Evolutionary conservation across 2,113 vertebrate species (phyloP), one percentile per base, ranked within the genome.

Genomic region (Daubentonia madagascariensis): DNA sequence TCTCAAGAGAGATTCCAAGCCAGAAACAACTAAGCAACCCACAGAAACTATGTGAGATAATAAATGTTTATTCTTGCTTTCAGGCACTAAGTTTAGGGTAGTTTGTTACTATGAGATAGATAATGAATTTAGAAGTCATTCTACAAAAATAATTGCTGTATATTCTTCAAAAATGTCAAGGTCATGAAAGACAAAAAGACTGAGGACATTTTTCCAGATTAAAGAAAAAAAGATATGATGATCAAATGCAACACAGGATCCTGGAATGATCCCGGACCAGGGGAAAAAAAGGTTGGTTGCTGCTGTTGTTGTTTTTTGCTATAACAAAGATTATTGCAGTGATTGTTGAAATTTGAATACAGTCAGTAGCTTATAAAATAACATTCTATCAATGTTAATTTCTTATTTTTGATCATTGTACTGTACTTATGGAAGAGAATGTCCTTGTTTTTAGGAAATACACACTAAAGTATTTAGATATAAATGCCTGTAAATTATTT

Each of bases 371-470:
- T 91, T 85, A 86, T 54, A 54, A 88, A 61, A 61, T 52, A 97
- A 35, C 48, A 43, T 12, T n/a, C 22, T 48, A 30, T 20, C 14
- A 37, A 50, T 8, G 43, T 85, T 70, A 80, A 87, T 63, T 75
- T 97, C 59, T 67, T 85, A 45, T 87, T 92, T 75, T 94, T 59
- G 13, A 48, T 85, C 85, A 83, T 22, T 83, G 12, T 16, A 63
- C 10, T 76, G 6, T 43, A 76, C 50, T 85, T 85, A 75, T 65
- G 23, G 45, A 92, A 48, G n/a, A 89, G 4, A 63, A n/a, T 94
- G 28, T 70, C 35, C 48, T 93, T 85, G 20, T n/a, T 95, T 96
- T 96, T 45, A 93, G 67, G 35, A 89, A 91, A 88, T 37, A 45
- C 12, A 89, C 30, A 75, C 11, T 63, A 37, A 93, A 83, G 12